A percentile compares a stretch with the other conserved stretches of the same genome.
phyloP scores from a whole-genome alignment of 1,140 invertebrate genomes.

The Pseudomyrmex flavicornis region DNA sequence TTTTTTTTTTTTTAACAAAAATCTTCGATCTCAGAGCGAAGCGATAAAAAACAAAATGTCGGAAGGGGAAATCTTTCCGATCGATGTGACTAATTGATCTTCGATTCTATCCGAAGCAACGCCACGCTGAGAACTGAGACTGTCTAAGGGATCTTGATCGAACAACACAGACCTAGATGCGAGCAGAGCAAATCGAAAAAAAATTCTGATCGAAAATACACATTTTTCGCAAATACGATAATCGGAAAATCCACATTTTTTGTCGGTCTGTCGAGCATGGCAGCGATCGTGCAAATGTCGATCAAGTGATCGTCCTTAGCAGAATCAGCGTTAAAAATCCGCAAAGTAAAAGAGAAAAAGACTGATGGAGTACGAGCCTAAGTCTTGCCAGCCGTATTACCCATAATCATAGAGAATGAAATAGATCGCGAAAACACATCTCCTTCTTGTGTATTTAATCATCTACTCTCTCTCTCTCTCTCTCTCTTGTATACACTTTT shows the following conservation, averaged over 20 bases:
- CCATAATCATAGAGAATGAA: conserved; percentile 43
- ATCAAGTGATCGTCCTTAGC: background rate
- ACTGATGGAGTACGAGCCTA: conserved; percentile 62
- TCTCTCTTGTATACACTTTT: conserved; percentile 25
- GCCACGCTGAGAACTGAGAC: conserved; percentile 31
- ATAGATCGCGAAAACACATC: conserved; percentile 23
- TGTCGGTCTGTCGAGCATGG: conserved; percentile 31
- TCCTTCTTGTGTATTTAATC: conserved; percentile 21
- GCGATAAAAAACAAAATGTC: background rate
- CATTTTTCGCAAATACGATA: background rate
- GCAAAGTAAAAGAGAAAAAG: conserved; percentile 34
- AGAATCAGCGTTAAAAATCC: conserved; percentile 18
- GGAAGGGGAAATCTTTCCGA: background rate
- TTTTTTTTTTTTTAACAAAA: background rate
- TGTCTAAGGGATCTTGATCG: conserved; percentile 55
- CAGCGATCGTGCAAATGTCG: background rate
- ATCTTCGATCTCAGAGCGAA: conserved; percentile 22
- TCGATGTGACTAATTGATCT: conserved; percentile 40
- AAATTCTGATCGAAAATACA: background rate
- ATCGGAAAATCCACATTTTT: conserved; percentile 20
- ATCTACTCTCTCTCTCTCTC: conserved; percentile 16
- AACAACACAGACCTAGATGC: conserved; percentile 38
- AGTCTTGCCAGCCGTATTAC: conserved; percentile 47
- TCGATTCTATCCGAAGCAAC: background rate
- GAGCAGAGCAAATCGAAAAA: conserved; percentile 22